phyloP scores from a whole-genome alignment of 1,140 invertebrate genomes.

The Calosoma granatense region DNA sequence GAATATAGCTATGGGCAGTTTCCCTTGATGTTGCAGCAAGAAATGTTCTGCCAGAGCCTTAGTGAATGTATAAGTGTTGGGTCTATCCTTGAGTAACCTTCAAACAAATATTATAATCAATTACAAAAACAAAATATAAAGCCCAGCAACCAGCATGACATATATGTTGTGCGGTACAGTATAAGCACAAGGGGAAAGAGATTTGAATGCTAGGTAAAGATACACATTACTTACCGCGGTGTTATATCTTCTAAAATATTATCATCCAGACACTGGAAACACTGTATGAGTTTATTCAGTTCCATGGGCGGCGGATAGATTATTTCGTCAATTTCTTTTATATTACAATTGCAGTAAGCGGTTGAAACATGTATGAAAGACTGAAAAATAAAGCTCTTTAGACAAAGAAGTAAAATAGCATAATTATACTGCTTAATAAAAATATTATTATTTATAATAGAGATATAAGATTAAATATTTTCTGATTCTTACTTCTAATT shows the following conservation, averaged over 20 bases:
- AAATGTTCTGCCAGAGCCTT: conserved; percentile 58
- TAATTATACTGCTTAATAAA: background rate
- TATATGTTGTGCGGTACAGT: too few species aligned
- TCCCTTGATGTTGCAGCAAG: conserved; percentile 41
- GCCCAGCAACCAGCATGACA: too few species aligned
- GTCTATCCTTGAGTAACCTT: conserved; percentile 29
- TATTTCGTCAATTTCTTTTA: conserved; percentile 54
- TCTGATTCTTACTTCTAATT: conserved; percentile 35
- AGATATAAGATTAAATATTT: conserved; percentile 10
- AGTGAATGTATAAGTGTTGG: conserved; percentile 65
- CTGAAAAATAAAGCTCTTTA: background rate
- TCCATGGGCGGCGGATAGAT: conserved; percentile 56
- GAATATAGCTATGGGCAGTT: conserved; percentile 63
- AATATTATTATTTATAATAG: background rate
- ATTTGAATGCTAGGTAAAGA: too few species aligned
- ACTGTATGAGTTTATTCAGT: conserved; percentile 37
- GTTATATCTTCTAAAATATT: conserved; percentile 59
- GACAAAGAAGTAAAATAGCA: background rate
- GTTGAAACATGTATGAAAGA: conserved; percentile 70
- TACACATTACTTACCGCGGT: conserved; percentile 64
- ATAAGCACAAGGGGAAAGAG: too few species aligned
- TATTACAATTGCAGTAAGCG: conserved; percentile 69
- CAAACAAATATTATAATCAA: background rate
- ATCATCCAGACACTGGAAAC: conserved; percentile 54
- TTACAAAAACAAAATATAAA: too few species aligned